Evolutionary conservation across 1,140 invertebrate species (phyloP).

Genomic region (Colletes gigas): DNA sequence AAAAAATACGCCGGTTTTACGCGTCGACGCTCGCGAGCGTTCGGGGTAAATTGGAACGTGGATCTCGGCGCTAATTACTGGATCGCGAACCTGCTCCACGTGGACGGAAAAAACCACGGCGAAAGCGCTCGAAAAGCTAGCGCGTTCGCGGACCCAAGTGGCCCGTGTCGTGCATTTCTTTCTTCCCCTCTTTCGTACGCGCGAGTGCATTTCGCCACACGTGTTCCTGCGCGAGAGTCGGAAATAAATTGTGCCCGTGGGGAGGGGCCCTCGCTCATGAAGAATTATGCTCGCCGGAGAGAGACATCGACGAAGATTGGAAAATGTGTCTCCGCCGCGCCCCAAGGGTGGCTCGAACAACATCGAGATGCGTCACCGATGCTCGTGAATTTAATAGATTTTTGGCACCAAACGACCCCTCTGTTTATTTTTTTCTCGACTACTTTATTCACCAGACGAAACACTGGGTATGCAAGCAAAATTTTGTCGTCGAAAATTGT

Average conservation of each 20-base stretch:
- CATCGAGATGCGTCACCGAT: not conserved
- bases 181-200: not conserved
- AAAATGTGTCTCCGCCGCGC: slow-evolving; percentile 8
- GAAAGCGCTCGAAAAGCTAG: not conserved
- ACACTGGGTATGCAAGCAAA: too few species aligned
- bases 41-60: not conserved
- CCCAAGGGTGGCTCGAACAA: not conserved
- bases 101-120: slow-evolving; percentile 1
- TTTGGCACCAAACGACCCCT: too few species aligned
- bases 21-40: not conserved
- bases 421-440: too few species aligned
- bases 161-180: slow-evolving; percentile 23
- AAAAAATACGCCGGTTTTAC: not conserved
- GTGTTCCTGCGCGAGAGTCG: not conserved
- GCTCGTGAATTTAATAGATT: too few species aligned
- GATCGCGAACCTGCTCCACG: slow-evolving; percentile 3
- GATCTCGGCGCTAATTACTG: slow-evolving; percentile 26
- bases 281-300: slow-evolving; percentile 12
- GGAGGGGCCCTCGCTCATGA: not conserved
- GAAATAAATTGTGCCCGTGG: slow-evolving; percentile 35
- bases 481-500: too few species aligned
- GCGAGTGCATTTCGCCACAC: slow-evolving; percentile 12
- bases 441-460: too few species aligned
- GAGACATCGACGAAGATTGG: not conserved
- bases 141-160: not conserved